phyloP scores from a whole-genome alignment of 2,113 vertebrate genomes.

The Gopherus flavomarginatus region DNA sequence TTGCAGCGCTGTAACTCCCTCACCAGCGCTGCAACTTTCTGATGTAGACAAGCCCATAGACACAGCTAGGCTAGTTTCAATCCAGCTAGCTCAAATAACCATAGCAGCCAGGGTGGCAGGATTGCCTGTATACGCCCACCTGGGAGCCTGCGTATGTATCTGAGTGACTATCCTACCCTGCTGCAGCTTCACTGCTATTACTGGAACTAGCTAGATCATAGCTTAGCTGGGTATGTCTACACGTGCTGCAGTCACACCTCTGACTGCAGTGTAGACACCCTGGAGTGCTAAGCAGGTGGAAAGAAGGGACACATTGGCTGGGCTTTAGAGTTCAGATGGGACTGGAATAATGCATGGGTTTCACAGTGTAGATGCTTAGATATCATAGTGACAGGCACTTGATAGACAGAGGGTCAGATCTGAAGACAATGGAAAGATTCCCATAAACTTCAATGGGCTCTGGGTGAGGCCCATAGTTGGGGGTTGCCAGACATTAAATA shows the following conservation, averaged over 20 bases:
- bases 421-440: neutral
- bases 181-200: too few species aligned
- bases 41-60: too few species aligned
- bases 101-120: too few species aligned
- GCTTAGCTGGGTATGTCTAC: neutral
- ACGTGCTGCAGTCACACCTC: neutral
- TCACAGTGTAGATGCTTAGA: neutral
- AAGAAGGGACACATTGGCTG: neutral
- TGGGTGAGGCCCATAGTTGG: neutral
- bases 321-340: too few species aligned
- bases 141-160: too few species aligned
- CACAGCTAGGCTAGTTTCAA: too few species aligned
- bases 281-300: neutral
- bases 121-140: too few species aligned
- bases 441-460: neutral
- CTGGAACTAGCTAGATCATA: too few species aligned
- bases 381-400: neutral
- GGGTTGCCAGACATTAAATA: slow-evolving; percentile 23
- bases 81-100: too few species aligned
- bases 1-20: too few species aligned
- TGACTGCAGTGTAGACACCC: neutral
- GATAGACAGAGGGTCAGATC: neutral
- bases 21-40: too few species aligned
- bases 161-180: too few species aligned
- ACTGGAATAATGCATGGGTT: neutral